Percentiles rank a stretch among this genome's conserved stretches.
Evolutionary conservation across 2,797 vertebrate genomes (phyloP).

Genomic region (Cuculus canorus): DNA sequence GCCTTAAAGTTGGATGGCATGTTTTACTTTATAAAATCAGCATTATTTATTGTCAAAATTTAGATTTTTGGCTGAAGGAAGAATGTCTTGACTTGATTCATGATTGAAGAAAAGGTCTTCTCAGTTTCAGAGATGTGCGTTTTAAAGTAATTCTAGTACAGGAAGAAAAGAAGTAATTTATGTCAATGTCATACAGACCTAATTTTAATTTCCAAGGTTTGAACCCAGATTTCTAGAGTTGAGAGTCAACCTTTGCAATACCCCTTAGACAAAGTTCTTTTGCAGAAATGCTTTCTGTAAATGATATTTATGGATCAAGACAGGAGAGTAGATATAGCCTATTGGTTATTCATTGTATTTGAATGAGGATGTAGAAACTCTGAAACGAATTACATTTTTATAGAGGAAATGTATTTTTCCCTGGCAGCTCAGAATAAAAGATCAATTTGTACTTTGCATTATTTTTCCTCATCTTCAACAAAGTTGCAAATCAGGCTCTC

Average conservation of each 20-base stretch:
- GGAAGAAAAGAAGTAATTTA: not conserved
- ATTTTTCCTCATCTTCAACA: not conserved
- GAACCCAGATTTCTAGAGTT: not conserved
- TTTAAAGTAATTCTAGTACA: not conserved
- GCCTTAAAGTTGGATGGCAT: not conserved
- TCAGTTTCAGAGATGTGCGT: not conserved
- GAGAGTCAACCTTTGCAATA: not conserved
- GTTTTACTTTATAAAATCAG: not conserved
- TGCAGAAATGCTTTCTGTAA: conserved; percentile 6
- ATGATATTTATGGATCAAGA: conserved; percentile 15
- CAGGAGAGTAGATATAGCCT: not conserved
- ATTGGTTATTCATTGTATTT: conserved; percentile 26
- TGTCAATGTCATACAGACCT: not conserved
- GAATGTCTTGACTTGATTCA: not conserved
- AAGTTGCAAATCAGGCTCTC: conserved; percentile 16
- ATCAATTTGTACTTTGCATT: not conserved
- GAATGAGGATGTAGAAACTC: not conserved
- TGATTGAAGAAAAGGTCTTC: not conserved
- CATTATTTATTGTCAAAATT: not conserved
- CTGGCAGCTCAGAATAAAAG: conserved; percentile 21
- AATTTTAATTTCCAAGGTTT: not conserved
- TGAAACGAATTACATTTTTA: conserved; percentile 18
- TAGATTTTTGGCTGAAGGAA: not conserved
- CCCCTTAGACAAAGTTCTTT: not conserved
- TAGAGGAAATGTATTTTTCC: conserved; percentile 21